Conservation (phyloP, 2,888 invertebrate genomes). For the Latrodectus hesperus region DNA sequence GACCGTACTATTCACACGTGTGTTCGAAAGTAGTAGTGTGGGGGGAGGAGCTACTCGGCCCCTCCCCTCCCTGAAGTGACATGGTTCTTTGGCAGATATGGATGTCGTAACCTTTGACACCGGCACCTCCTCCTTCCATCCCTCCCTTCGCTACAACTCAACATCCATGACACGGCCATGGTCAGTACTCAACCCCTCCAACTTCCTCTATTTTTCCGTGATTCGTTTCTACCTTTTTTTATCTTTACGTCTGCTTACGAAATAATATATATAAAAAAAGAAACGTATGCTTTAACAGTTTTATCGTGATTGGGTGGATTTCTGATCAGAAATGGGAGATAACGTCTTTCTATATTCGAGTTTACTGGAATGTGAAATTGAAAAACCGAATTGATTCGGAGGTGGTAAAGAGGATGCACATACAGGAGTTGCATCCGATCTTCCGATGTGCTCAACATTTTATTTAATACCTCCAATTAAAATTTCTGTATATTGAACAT, state of each 20-base stretch:
- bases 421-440: too few species aligned
- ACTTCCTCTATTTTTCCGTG: not conserved
- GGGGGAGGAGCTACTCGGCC: too few species aligned
- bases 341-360: too few species aligned
- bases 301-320: not conserved
- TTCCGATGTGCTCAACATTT: too few species aligned
- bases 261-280: not conserved
- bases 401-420: too few species aligned
- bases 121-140: slow-evolving; percentile 5
- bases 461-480: too few species aligned
- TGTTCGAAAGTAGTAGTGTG: slow-evolving; percentile 9
- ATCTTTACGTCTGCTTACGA: slow-evolving; percentile 8
- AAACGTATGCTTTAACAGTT: not conserved
- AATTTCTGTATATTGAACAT: too few species aligned
- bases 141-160: slow-evolving; percentile 17
- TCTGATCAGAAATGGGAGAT: too few species aligned
- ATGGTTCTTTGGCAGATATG: slow-evolving; percentile 66
- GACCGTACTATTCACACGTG: slow-evolving; percentile 58
- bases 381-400: too few species aligned
- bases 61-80: slow-evolving; percentile 56
- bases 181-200: not conserved
- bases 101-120: slow-evolving; percentile 63
- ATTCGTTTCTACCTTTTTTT: not conserved
- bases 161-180: not conserved
- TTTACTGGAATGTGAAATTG: too few species aligned